These are phyloP conservation scores for Fragum fragum DNA, from an alignment of 2,888 invertebrate genomes.

Conservation along the genomic window DNA sequence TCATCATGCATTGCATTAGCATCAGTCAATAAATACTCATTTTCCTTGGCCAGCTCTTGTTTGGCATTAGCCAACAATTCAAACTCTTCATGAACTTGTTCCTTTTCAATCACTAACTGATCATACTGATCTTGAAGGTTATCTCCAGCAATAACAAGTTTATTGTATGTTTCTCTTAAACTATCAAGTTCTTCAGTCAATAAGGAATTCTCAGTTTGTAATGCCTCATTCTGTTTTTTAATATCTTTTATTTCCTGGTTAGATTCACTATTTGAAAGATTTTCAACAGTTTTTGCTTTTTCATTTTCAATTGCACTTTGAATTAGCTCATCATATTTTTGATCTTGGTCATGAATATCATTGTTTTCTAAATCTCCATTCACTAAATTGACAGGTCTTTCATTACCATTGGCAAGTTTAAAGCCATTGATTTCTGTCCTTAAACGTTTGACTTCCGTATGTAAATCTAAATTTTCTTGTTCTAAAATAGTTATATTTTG, in stretches of 20 bases:
- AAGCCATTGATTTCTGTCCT: slow-evolving; percentile 47
- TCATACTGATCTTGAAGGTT: slow-evolving; percentile 80
- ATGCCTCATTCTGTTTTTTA: slow-evolving; percentile 64
- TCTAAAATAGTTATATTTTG: slow-evolving; percentile 56
- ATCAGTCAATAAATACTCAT: slow-evolving; percentile 79
- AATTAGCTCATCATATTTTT: slow-evolving; percentile 17
- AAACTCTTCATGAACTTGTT: slow-evolving; percentile 70
- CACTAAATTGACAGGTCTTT: slow-evolving; percentile 18
- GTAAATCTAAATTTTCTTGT: slow-evolving; percentile 64
- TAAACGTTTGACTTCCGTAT: slow-evolving; percentile 58
- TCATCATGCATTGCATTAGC: slow-evolving; percentile 82
- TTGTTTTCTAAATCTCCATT: slow-evolving; percentile 23
- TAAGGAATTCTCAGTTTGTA: slow-evolving; percentile 62
- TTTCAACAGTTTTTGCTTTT: slow-evolving; percentile 37
- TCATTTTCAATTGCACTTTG: slow-evolving; percentile 54
- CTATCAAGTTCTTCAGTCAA: slow-evolving; percentile 76
- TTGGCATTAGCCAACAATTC: slow-evolving; percentile 69
- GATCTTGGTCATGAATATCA: slow-evolving; percentile 11
- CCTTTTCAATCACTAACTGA: slow-evolving; percentile 74
- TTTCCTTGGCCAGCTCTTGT: slow-evolving; percentile 78
- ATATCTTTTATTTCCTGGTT: slow-evolving; percentile 48
- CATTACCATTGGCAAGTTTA: slow-evolving; percentile 30
- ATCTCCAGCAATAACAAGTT: slow-evolving; percentile 79
- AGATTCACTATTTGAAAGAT: slow-evolving; percentile 36
- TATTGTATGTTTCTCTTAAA: slow-evolving; percentile 74